Evolutionary conservation across 2,797 vertebrate genomes (phyloP), one percentile per base, ranked within the genome.

Genomic region (Lophura swinhoii): DNA sequence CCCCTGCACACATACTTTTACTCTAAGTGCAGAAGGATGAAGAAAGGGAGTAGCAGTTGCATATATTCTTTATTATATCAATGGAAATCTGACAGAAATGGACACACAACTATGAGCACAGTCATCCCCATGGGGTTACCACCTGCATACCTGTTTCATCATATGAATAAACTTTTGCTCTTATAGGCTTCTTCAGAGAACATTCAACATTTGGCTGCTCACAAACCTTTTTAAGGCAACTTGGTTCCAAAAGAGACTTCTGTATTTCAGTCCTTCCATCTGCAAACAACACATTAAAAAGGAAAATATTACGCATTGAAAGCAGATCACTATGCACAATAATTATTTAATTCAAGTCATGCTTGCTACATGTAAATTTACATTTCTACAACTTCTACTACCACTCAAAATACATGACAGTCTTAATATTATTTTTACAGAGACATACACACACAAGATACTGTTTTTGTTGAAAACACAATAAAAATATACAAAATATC

Each of bases 141-240:
- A 31, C 31, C 29, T 49, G 87, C 24, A 0, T 44, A 97, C 96
- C 94, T 93, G 64, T 88, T 64, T 12, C 85, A 14, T 97, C 95
- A 3, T 92, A 97, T 18, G 68, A 83, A 41, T 24, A 3, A 43
- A n/a, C 18, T 29, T 72, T 88, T 28, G 10, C n/a, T 46, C 51
- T 66, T 22, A 22, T 37, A 64, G 33, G 15, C 33, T 84, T 92
- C 8, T n/a, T 35, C 55, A 7, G 67, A 53, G 83, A 43, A 39
- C 44, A 44, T 55, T 49, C 60, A 59, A 31, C 13, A 24, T 80
- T 22, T 22, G 22, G 31, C 68, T 84, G 64, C 56, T 53, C 39
- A 70, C 44, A 63, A 44, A 49, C 80, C 48, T 96, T 78, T 53
- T 66, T 81, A 24, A 9, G 46, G 15, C 51, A 71, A 71, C 51